These are phyloP conservation scores for Leptarthrus brevirostris DNA, from an alignment of 2,888 invertebrate species.

Conservation along the genomic window DNA sequence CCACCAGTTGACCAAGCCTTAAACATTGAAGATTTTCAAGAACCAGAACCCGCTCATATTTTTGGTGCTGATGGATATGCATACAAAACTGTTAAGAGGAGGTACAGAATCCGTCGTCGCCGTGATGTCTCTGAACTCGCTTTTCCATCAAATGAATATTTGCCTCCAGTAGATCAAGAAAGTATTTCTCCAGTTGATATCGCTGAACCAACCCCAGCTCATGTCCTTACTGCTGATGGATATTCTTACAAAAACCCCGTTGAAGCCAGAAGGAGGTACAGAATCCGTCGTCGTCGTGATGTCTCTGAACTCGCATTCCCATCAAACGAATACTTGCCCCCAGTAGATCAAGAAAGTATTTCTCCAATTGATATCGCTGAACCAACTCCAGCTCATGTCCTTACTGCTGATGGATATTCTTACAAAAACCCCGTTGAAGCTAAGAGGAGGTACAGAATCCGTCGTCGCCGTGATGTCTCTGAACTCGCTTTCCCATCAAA, in stretches of 20 bases:
- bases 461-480: slow-evolving; percentile 18
- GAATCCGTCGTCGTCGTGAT: slow-evolving; percentile 3
- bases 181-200: too few relatives aligned
- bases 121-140: slow-evolving; percentile 29
- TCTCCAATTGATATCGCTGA: too few relatives aligned
- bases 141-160: slow-evolving; percentile 24
- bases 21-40: not conserved
- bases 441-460: not conserved
- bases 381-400: not conserved
- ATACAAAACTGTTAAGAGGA: slow-evolving; percentile 23
- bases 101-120: slow-evolving; percentile 16
- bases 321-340: not conserved
- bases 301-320: not conserved
- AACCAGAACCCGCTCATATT: slow-evolving; percentile 3
- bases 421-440: not conserved
- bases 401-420: not conserved
- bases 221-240: slow-evolving; percentile 4
- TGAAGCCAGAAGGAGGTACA: not conserved
- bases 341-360: not conserved
- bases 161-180: slow-evolving; percentile 27
- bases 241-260: slow-evolving; percentile 23
- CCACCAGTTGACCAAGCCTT: slow-evolving; percentile 15
- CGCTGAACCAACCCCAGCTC: not conserved
- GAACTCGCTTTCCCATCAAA: not conserved
- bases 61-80: slow-evolving; percentile 21